These are phyloP conservation scores for Triops longicaudatus DNA, from an alignment of 1,140 invertebrate genomes.

Conservation along the genomic window DNA sequence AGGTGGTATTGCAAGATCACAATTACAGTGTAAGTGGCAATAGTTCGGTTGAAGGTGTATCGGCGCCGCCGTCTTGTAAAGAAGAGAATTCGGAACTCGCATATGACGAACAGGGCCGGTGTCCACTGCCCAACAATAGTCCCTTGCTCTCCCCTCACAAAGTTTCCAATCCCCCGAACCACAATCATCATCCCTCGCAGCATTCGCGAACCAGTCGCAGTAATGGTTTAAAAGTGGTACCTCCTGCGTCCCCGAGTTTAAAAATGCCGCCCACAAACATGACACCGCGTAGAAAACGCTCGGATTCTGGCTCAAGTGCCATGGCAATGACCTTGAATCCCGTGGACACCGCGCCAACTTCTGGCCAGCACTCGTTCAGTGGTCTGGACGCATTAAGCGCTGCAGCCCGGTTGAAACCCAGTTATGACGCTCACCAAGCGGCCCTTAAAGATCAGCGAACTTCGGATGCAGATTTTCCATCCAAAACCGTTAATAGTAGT, in stretches of 20 bases:
- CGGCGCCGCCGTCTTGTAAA: conserved; percentile 51
- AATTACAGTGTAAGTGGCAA: conserved; percentile 50
- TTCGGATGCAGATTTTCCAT: background rate
- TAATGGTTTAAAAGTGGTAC: conserved; percentile 26
- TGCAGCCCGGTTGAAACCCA: background rate
- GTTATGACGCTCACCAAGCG: background rate
- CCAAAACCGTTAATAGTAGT: background rate
- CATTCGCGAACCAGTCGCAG: conserved; percentile 33
- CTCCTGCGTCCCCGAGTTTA: background rate
- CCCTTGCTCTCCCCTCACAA: conserved; percentile 25
- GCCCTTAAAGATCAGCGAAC: background rate
- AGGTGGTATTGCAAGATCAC: conserved; percentile 68
- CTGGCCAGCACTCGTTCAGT: background rate
- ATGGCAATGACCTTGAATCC: conserved; percentile 1
- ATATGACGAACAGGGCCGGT: conserved; percentile 37
- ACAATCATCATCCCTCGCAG: conserved; percentile 27
- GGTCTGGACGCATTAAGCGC: background rate
- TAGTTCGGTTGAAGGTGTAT: conserved; percentile 31
- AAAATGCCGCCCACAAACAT: background rate
- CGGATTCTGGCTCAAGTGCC: background rate
- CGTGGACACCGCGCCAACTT: background rate
- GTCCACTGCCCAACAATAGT: conserved; percentile 16
- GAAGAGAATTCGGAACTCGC: conserved; percentile 23
- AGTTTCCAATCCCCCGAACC: conserved; percentile 27
- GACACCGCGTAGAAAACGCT: background rate